phyloP scores from a whole-genome alignment of 2,113 vertebrate genomes.

The Cynopterus brachyotis region DNA sequence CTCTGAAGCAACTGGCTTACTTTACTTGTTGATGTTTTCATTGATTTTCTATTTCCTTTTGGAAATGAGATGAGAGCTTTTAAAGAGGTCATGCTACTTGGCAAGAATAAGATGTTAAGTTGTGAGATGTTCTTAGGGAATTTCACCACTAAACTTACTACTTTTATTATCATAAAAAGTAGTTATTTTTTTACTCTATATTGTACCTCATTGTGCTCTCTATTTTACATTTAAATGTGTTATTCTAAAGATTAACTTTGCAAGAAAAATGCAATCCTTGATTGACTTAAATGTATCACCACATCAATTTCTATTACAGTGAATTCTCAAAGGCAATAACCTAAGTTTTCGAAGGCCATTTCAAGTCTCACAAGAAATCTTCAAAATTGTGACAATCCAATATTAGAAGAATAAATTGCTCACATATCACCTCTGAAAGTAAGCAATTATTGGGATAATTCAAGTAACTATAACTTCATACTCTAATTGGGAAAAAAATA shows the following conservation, averaged over 20 bases:
- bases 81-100: conserved; percentile 48
- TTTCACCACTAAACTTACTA: not conserved
- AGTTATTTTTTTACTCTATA: not conserved
- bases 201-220: not conserved
- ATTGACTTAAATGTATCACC: not conserved
- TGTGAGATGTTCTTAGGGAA: conserved; percentile 36
- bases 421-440: not conserved
- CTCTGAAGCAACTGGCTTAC: conserved; percentile 73
- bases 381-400: not conserved
- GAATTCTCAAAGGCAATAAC: conserved; percentile 18
- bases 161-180: not conserved
- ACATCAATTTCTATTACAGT: not conserved
- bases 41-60: conserved; percentile 80
- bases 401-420: not conserved
- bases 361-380: not conserved
- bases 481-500: not conserved
- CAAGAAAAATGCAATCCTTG: not conserved
- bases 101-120: conserved; percentile 49
- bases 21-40: conserved; percentile 73
- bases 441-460: not conserved
- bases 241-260: conserved; percentile 2
- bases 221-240: conserved; percentile 8
- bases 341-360: conserved; percentile 2
- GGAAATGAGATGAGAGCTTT: conserved; percentile 65
- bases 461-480: not conserved